Evolutionary conservation across 1,140 invertebrate species (phyloP).

Genomic region (Drosophila melanica): DNA sequence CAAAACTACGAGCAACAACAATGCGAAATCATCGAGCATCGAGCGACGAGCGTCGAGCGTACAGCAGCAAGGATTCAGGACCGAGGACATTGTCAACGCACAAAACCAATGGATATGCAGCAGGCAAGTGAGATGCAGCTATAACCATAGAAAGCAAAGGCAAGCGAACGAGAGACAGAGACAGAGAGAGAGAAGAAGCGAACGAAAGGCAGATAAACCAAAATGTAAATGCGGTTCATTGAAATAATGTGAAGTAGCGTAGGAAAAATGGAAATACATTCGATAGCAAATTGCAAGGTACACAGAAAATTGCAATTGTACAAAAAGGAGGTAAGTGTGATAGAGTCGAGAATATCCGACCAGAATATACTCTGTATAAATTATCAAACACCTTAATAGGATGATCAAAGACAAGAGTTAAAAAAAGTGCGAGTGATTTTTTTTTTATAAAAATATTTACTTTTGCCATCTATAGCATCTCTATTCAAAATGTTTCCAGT

Average conservation of each 20-base stretch:
- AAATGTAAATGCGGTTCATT: conserved; percentile 75
- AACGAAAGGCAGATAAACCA: conserved; percentile 31
- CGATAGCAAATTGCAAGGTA: conserved; percentile 42
- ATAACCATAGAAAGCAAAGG: conserved; percentile 6
- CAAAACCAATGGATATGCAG: conserved; percentile 37
- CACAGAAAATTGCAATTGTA: conserved; percentile 34
- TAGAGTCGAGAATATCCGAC: background rate
- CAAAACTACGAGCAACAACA: conserved; percentile 63
- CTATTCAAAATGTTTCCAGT: no score
- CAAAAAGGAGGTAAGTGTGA: background rate
- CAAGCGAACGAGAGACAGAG: conserved; percentile 5
- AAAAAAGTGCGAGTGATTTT: no score
- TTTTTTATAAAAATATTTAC: no score
- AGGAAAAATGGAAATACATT: conserved; percentile 40
- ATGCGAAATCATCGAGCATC: conserved; percentile 39
- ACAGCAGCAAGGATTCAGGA: conserved; percentile 9
- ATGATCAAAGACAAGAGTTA: no score
- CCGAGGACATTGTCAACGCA: conserved; percentile 52
- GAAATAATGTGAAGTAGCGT: conserved; percentile 70
- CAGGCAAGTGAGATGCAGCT: conserved; percentile 12
- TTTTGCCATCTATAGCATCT: no score
- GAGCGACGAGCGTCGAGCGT: conserved; percentile 27
- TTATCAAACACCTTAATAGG: no score
- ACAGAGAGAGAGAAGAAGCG: background rate
- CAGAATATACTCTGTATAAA: background rate